Conservation (phyloP, 2,113 vertebrate genomes). For the Chelonoidis abingdonii region DNA sequence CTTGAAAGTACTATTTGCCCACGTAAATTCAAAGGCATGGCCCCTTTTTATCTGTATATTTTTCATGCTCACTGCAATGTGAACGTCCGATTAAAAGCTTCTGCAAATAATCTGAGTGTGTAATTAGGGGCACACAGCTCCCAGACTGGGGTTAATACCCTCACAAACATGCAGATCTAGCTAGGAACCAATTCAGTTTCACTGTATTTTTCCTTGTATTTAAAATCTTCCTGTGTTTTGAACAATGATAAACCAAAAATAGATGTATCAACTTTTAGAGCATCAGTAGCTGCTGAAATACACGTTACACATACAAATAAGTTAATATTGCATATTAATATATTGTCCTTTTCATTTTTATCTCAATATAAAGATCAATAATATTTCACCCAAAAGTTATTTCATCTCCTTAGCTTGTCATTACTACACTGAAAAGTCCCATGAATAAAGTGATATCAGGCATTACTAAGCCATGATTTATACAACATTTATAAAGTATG, state of each 20-base stretch:
- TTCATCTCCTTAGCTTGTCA: not conserved
- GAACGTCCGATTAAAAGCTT: slow-evolving; percentile 76
- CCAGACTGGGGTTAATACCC: slow-evolving; percentile 68
- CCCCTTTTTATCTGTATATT: slow-evolving; percentile 65
- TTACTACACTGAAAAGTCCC: slow-evolving; percentile 12
- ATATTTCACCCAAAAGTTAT: not conserved
- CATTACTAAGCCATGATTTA: slow-evolving; percentile 3
- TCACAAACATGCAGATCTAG: slow-evolving; percentile 70
- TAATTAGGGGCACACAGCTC: slow-evolving; percentile 70
- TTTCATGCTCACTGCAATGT: slow-evolving; percentile 59
- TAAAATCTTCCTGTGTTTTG: slow-evolving; percentile 58
- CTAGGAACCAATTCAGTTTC: slow-evolving; percentile 37
- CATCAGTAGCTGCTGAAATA: slow-evolving; percentile 67
- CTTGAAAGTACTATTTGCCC: slow-evolving; percentile 57
- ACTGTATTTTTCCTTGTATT: slow-evolving; percentile 40
- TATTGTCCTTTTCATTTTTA: slow-evolving; percentile 31
- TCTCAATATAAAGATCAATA: slow-evolving; percentile 32
- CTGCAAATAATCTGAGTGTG: slow-evolving; percentile 72
- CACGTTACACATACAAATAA: slow-evolving; percentile 58
- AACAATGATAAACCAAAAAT: slow-evolving; percentile 63
- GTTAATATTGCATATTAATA: slow-evolving; percentile 46
- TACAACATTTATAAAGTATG: not conserved
- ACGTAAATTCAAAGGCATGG: slow-evolving; percentile 71
- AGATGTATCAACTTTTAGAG: slow-evolving; percentile 61
- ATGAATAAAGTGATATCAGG: not conserved